A percentile compares a stretch with the other conserved stretches of the same genome.
phyloP scores from a whole-genome alignment of 2,888 invertebrate species.

The Drosophila suboccidentalis region DNA sequence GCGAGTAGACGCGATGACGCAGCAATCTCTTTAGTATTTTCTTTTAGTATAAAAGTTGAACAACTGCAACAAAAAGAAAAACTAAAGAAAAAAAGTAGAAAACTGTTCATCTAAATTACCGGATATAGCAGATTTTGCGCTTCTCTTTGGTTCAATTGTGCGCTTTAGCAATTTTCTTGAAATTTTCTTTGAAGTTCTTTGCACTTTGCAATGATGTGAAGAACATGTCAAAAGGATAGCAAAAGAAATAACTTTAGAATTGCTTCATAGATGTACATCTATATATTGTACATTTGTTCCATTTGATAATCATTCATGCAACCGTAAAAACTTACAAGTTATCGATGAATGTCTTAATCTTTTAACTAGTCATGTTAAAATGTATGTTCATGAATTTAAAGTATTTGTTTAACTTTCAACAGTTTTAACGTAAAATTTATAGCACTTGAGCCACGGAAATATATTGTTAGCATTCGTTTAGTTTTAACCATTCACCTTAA shows the following conservation, averaged over 20 bases:
- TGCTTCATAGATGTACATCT: not conserved
- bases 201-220: constrained; percentile 14
- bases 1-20: constrained; percentile 39
- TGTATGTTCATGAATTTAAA: not conserved
- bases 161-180: constrained; percentile 26
- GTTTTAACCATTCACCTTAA: not conserved
- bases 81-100: constrained; percentile 2
- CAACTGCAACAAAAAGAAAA: constrained; percentile 3
- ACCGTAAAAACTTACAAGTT: constrained; percentile 3
- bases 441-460: not conserved
- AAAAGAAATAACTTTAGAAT: not conserved
- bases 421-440: not conserved
- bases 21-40: constrained; percentile 52
- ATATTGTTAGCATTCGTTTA: not conserved
- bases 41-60: constrained; percentile 11
- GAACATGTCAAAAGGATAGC: constrained; percentile 1
- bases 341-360: not conserved
- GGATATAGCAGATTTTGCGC: constrained; percentile 70
- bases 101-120: constrained; percentile 53
- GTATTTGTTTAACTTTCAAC: not conserved
- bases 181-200: constrained; percentile 35
- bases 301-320: constrained; percentile 1
- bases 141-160: constrained; percentile 47
- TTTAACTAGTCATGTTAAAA: no score
- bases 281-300: not conserved